These are phyloP conservation scores for Agrotis puta DNA, from an alignment of 2,888 invertebrate genomes.

Conservation along the genomic window DNA sequence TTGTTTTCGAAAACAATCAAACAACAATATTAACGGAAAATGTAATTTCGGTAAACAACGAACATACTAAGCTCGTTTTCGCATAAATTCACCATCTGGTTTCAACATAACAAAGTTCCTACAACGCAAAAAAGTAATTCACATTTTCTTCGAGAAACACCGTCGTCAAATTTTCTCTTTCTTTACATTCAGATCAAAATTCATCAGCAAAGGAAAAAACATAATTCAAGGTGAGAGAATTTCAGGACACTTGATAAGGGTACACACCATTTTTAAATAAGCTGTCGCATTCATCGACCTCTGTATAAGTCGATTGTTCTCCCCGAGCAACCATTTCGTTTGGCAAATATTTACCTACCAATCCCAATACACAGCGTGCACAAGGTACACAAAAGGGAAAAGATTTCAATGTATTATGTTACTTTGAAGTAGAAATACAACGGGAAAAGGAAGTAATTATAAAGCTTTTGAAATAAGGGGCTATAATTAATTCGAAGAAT, in stretches of 20 bases:
- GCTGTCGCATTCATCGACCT: constrained; percentile 37
- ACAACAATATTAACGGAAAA: neutral
- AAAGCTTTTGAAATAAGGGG: constrained; percentile 2
- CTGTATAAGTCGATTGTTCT: constrained; percentile 41
- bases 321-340: constrained; percentile 56
- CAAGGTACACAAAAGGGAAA: constrained; percentile 17
- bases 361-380: constrained; percentile 33
- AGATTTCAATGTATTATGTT: constrained; percentile 28
- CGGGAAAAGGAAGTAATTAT: constrained; percentile 25
- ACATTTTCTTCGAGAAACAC: constrained; percentile 9
- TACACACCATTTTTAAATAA: constrained; percentile 56
- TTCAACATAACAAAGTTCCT: constrained; percentile 4
- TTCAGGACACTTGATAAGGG: constrained; percentile 37
- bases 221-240: constrained; percentile 34
- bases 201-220: constrained; percentile 22
- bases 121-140: constrained; percentile 1
- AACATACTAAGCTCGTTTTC: constrained; percentile 3
- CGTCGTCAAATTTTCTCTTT: constrained; percentile 6
- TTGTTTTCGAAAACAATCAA: constrained; percentile 12
- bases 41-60: neutral
- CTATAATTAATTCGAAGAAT: constrained; percentile 30
- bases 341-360: constrained; percentile 58
- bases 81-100: neutral
- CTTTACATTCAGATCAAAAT: constrained; percentile 27
- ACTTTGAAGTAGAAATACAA: constrained; percentile 20